phyloP scores from a whole-genome alignment of 2,113 vertebrate species.

The Reinhardtius hippoglossoides region DNA sequence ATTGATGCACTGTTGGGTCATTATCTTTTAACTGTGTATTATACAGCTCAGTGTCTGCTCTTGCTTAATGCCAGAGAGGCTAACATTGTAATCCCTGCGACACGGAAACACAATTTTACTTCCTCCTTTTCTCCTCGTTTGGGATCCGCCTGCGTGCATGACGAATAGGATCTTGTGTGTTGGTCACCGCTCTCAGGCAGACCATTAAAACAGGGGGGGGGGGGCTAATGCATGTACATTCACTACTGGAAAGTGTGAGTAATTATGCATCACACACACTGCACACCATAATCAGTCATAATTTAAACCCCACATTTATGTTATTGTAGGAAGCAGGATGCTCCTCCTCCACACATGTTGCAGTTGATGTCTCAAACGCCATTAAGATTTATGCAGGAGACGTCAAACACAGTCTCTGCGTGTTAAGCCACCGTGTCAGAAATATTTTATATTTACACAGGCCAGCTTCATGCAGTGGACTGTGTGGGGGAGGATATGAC shows the following conservation, averaged over 20 bases:
- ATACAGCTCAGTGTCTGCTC: conserved; percentile 38
- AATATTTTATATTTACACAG: conserved; percentile 10
- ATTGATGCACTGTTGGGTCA: conserved; percentile 24
- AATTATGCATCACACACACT: neutral
- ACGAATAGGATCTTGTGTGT: conserved; percentile 56
- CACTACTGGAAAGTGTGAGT: neutral
- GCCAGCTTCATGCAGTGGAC: conserved; percentile 7
- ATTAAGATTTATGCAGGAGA: conserved; percentile 2
- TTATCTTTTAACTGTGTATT: conserved; percentile 34
- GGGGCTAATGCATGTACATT: neutral
- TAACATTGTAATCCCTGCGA: conserved; percentile 48
- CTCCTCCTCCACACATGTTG: neutral
- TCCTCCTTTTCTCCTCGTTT: conserved; percentile 28
- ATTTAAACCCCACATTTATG: neutral
- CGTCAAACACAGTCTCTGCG: conserved; percentile 3
- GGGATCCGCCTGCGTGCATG: conserved; percentile 36
- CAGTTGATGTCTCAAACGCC: conserved; percentile 10
- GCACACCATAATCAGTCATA: too few relatives aligned
- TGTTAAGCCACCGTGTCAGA: conserved; percentile 15
- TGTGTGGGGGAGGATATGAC: conserved; percentile 32
- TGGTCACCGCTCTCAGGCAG: conserved; percentile 12
- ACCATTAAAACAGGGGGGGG: too few relatives aligned
- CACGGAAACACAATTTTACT: conserved; percentile 9
- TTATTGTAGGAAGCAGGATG: neutral
- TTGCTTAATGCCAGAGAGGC: conserved; percentile 19